phyloP scores from a whole-genome alignment of 2,797 vertebrate genomes.

The Sandelia bainsii region DNA sequence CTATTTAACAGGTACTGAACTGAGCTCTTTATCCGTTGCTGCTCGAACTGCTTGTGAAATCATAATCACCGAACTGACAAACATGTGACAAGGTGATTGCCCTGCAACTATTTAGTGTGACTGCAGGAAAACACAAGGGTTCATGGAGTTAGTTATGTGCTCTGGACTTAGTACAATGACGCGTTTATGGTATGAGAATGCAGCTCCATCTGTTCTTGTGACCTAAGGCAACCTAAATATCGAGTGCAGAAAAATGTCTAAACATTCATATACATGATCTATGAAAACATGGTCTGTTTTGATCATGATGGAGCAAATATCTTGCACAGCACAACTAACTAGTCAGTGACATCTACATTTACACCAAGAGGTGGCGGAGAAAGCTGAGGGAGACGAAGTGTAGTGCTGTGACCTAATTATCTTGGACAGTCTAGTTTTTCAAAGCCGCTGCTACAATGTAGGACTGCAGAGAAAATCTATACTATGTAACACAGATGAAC shows the following conservation, averaged over 20 bases:
- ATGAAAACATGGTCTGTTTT: constrained; percentile 1
- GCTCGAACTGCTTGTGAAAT: constrained; percentile 22
- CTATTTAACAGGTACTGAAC: constrained; percentile 21
- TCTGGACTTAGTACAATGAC: not conserved
- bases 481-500: constrained; percentile 18
- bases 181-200: constrained; percentile 5
- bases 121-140: not conserved
- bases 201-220: not conserved
- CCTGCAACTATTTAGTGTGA: not conserved
- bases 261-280: not conserved
- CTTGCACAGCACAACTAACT: not conserved
- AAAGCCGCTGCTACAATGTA: constrained; percentile 45
- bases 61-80: constrained; percentile 34
- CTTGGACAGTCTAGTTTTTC: constrained; percentile 27
- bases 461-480: constrained; percentile 60
- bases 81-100: constrained; percentile 3
- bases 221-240: not conserved
- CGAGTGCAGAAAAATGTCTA: not conserved
- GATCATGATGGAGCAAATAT: not conserved
- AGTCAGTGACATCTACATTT: constrained; percentile 31
- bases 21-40: constrained; percentile 33
- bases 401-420: constrained; percentile 55
- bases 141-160: not conserved
- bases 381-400: constrained; percentile 1
- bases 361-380: constrained; percentile 12